These are phyloP conservation scores for Conus canariensis DNA, from an alignment of 2,888 invertebrate species.

Conservation along the genomic window DNA sequence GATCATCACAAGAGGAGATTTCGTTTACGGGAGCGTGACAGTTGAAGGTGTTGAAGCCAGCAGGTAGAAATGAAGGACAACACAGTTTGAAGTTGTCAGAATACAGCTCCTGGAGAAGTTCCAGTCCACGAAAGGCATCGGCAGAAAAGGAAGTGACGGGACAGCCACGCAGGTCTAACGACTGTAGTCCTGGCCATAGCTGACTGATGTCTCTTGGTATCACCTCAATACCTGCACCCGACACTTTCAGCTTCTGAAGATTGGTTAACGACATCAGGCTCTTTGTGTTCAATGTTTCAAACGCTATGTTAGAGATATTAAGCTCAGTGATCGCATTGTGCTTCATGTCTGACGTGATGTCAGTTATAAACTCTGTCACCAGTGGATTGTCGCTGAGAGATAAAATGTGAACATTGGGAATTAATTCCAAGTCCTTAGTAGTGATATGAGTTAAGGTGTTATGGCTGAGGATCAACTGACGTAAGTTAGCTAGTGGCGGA, in stretches of 20 bases:
- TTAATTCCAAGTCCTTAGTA: not conserved
- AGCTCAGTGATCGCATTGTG: not conserved
- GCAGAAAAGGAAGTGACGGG: not conserved
- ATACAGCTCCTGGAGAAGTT: not conserved
- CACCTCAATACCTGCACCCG: not conserved
- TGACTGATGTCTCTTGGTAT: not conserved
- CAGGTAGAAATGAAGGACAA: not conserved
- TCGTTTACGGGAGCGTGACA: slow-evolving; percentile 50
- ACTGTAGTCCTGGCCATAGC: not conserved
- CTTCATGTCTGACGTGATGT: not conserved
- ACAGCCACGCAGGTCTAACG: not conserved
- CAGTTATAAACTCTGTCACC: not conserved
- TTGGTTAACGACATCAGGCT: not conserved
- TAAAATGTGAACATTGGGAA: slow-evolving; percentile 23
- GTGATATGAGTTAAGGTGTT: not conserved
- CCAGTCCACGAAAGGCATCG: not conserved
- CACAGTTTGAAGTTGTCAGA: slow-evolving; percentile 1
- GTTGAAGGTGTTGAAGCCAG: slow-evolving; percentile 10
- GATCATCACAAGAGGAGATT: slow-evolving; percentile 59
- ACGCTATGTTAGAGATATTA: not conserved
- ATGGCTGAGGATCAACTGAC: not conserved
- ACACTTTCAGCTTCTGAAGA: not conserved
- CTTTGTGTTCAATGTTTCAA: not conserved
- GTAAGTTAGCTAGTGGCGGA: not conserved
- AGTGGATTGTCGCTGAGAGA: slow-evolving; percentile 21